Evolutionary conservation across 2,113 vertebrate genomes (phyloP), one percentile per base, ranked within the genome.

Genomic region (Cyprinodon variegatus): DNA sequence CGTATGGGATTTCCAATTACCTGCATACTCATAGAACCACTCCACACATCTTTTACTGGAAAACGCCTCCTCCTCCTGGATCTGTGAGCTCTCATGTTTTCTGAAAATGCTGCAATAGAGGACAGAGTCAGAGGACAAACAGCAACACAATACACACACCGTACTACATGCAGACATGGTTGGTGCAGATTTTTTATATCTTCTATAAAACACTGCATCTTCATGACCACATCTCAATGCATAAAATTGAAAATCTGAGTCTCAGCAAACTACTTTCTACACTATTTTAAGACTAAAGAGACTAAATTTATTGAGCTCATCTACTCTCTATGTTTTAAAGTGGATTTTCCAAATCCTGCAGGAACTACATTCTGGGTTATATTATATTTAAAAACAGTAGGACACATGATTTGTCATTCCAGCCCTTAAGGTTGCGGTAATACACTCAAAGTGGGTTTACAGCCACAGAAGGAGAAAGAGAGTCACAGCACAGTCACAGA

Each of bases 1-100:
- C 61, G 38, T 11, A 11, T 17, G 14, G 15, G 12, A 48, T 14
- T 29, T 20, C 29, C 36, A 14, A 82, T 90, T 92, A 98, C 98
- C 97, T 94, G 98, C 97, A 66, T 99, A 99, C 92, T 99, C 97
- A 86, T 99, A 99, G 93, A 99, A 99, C 98, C 98, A 99, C 86
- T 99, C 98, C 92, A 99, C 94, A 90, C 98, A 99, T 77, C 97
- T 94, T 90, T 99, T 99, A 94, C 95, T 99, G 80, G 97, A 98
- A 92, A 99, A 99, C 15, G 94, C 94, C 86, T 98, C 97, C 83
- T 98, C 97, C 83, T 96, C 95, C 59, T 96, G 96, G 90, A 98
- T 98, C 91, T 96, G 96, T 81, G 96, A 86, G 0, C 96, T 94
- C 84, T 99, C 97, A 0, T 97, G 97, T 95, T 97, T 99, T 93